A percentile compares a stretch with the other conserved stretches of the same genome.
phyloP scores from a whole-genome alignment of 2,888 invertebrate species.

The Emmelina monodactyla region DNA sequence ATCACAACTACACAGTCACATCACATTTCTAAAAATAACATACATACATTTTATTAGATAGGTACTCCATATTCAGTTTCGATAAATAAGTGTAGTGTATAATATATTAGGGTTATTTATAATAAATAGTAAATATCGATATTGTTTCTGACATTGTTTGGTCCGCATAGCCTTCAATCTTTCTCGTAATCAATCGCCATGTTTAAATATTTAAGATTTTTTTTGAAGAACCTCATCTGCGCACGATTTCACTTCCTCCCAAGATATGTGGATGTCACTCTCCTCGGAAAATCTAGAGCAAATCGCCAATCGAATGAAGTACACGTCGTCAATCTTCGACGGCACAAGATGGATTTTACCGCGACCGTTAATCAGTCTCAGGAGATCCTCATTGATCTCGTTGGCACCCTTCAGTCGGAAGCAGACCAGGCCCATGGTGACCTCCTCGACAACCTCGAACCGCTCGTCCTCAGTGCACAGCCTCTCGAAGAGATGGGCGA shows the following conservation, averaged over 20 bases:
- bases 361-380: constrained; percentile 86
- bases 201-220: no score
- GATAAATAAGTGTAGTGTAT: no score
- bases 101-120: no score
- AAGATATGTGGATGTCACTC: constrained; percentile 83
- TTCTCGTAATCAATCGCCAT: no score
- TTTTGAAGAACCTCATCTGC: constrained; percentile 71
- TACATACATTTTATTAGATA: no score
- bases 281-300: constrained; percentile 86
- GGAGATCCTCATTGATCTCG: constrained; percentile 79
- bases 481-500: constrained; percentile 88
- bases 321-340: constrained; percentile 82
- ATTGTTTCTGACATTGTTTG: no score
- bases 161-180: no score
- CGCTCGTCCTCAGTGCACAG: constrained; percentile 77
- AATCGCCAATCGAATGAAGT: constrained; percentile 88
- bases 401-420: constrained; percentile 91
- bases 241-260: constrained; percentile 83
- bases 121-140: no score
- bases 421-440: constrained; percentile 94
- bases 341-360: constrained; percentile 94
- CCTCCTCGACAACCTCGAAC: constrained; percentile 90
- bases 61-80: no score
- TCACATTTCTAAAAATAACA: no score
- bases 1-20: no score